Evolutionary conservation across 2,888 invertebrate species (phyloP), one percentile per base, ranked within the genome.

Genomic region (Teleiodes luculella): DNA sequence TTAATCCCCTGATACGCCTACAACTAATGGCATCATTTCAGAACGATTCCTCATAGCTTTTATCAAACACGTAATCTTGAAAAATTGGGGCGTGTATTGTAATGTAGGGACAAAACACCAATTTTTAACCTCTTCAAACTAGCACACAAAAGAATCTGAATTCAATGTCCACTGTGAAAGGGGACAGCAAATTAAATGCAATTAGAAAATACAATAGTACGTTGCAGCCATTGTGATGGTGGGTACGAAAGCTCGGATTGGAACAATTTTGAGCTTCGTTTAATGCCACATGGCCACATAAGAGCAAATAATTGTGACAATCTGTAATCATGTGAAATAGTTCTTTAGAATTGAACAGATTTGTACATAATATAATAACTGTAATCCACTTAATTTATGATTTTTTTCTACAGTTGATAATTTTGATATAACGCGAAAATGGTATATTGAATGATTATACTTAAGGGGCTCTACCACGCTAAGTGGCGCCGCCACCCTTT

Each of bases 131-230:
- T 20, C 28, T 43, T 43, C n/a, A 43, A 43, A 35, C 35, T 20
- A 24, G 20, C 18, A 35, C 35, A 35, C 35, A 18, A 48, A 36
- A 35, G 8, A 18, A 18, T 8, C 8, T n/a, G 48, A 36, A 48
- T 36, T 36, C 65, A 68, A 61, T 55, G 58, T 56, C 53, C 59
- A 52, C 64, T 66, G 65, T 70, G 67, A 74, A 76, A 69, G 67
- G 68, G 72, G 72, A 72, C 65, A 62, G 67, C 62, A 76, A 80
- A 80, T 82, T 80, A 80, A 74, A 77, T 68, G 59, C 68, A 71
- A 77, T 78, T 77, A 77, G 65, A 63, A 46, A 52, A 63, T 64
- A 65, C 62, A 63, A 73, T 73, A 70, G 72, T 66, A 62, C 70
- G 65, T 68, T 64, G 61, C 61, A 46, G 60, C 70, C 60, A 72